Evolutionary conservation across 2,888 invertebrate species (phyloP).

Genomic region (Creontiades dilutus): DNA sequence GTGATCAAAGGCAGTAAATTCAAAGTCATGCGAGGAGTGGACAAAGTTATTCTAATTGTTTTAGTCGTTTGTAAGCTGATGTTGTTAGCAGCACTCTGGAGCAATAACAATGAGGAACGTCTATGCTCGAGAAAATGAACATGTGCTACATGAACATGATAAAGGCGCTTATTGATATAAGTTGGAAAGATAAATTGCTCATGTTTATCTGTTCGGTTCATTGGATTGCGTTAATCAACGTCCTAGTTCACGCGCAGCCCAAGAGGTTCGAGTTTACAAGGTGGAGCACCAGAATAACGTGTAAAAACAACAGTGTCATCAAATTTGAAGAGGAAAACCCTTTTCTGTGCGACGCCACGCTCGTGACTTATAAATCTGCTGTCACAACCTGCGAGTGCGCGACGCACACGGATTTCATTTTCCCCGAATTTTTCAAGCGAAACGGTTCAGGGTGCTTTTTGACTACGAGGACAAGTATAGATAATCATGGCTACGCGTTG

Average conservation of each 20-base stretch:
- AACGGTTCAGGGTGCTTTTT: neutral
- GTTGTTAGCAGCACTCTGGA: too few relatives aligned
- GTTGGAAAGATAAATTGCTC: neutral
- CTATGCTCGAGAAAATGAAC: too few relatives aligned
- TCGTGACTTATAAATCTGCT: neutral
- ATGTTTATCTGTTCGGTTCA: neutral
- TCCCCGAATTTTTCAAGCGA: constrained; percentile 33
- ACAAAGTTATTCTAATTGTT: too few relatives aligned
- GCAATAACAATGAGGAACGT: too few relatives aligned
- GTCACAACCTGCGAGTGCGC: constrained; percentile 47
- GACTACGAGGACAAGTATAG: neutral
- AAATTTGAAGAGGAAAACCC: neutral
- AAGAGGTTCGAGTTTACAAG: neutral
- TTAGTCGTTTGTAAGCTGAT: too few relatives aligned
- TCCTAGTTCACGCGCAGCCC: neutral
- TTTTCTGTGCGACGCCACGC: neutral
- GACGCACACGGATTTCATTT: neutral
- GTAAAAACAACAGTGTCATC: neutral
- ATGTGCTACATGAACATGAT: too few relatives aligned
- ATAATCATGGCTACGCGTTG: neutral
- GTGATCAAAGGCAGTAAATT: too few relatives aligned
- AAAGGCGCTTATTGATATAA: neutral
- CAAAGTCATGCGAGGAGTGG: too few relatives aligned
- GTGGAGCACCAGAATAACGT: neutral
- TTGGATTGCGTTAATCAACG: neutral